Evolutionary conservation across 2,797 vertebrate species (phyloP), one percentile per base, ranked within the genome.

Genomic region (Hydrocynus forskahlii): DNA sequence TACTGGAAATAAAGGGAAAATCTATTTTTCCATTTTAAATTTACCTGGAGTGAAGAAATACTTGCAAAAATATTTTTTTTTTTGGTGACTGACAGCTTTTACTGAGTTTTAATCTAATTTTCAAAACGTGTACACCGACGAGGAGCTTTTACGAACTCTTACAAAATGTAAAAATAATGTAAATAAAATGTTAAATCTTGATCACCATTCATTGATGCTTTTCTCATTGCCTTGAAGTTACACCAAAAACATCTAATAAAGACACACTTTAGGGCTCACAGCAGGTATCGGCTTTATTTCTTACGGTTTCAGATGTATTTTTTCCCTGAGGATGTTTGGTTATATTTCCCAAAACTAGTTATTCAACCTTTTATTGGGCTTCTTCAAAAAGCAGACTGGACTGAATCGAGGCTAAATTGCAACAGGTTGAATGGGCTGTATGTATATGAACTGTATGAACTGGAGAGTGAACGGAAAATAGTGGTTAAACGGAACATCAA

Each of bases 51-150:
- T 67, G 80, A 72, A 78, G 21, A 21, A 59, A 66, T 57, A 76
- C 72, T 78, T 80, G 70, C 84, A 77, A 57, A 79, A 70, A 62
- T 59, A 23, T 78, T 63, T 78, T 75, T 71, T 79, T 71, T 52
- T 59, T 52, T 55, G 43, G 23, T 73, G 70, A 64, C 69, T 91
- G n/a, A 54, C 7, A 25, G 62, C n/a, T 23, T 29, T n/a, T 5
- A 4, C 19, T 55, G 17, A 55, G 57, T 59, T 59, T 59, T 8
- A 6, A 25, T 73, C 29, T 66, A 0, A n/a, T 68, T 43, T 67
- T 57, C 35, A 59, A 63, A 59, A 57, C 23, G 66, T 69, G 54
- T 78, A 69, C 29, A 8, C 66, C 45, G 16, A 60, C 23, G 14
- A 69, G 52, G 67, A 78, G 52, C 69, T 78, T 69, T 25, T n/a